Evolutionary conservation across 2,888 invertebrate species (phyloP).

Genomic region (Strigamia transsilvanica): DNA sequence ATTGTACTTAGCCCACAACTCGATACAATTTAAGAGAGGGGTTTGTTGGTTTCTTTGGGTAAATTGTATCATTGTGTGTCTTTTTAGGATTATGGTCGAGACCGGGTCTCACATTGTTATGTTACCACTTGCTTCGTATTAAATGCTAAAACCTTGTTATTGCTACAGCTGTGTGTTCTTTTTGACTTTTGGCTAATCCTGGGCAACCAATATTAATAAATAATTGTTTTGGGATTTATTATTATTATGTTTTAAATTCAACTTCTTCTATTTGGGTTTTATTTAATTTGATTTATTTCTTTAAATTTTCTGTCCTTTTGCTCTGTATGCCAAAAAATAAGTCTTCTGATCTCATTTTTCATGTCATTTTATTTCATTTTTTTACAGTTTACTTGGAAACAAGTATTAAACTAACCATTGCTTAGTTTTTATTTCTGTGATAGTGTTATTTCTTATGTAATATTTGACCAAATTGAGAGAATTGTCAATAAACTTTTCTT

Average conservation of each 20-base stretch:
- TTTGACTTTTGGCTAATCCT: too few relatives aligned
- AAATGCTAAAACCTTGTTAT: too few relatives aligned
- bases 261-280: not conserved
- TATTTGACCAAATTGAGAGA: too few relatives aligned
- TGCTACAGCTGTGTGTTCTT: too few relatives aligned
- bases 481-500: too few relatives aligned
- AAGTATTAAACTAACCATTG: not conserved
- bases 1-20: too few relatives aligned
- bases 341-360: constrained; percentile 3
- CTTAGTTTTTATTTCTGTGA: constrained; percentile 10
- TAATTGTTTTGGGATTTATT: not conserved
- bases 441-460: constrained; percentile 10
- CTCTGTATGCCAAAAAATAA: not conserved
- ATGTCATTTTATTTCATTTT: not conserved
- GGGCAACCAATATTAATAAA: not conserved
- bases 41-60: too few relatives aligned
- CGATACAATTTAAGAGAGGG: too few relatives aligned
- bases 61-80: too few relatives aligned
- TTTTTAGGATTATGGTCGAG: too few relatives aligned
- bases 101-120: too few relatives aligned
- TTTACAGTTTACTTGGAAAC: not conserved
- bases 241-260: not conserved
- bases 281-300: not conserved
- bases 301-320: not conserved
- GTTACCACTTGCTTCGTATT: too few relatives aligned